Evolutionary conservation across 2,113 vertebrate genomes (phyloP).

Genomic region (Sinosuthora webbiana): DNA sequence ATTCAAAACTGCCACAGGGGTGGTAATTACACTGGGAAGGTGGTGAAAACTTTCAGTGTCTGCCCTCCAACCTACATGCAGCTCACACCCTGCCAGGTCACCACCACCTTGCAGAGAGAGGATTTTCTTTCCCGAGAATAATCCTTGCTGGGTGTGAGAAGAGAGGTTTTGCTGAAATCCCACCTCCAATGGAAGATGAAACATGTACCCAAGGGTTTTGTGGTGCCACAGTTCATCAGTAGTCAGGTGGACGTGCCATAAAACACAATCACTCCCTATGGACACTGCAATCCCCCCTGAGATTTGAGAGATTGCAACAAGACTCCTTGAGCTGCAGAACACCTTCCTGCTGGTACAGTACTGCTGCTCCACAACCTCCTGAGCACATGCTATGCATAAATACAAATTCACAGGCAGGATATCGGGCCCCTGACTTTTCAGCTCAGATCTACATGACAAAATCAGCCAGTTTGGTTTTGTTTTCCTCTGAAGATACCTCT

Average conservation of each 20-base stretch:
- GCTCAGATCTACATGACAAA: not conserved
- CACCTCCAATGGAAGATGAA: not conserved
- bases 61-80: not conserved
- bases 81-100: not conserved
- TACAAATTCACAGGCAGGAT: not conserved
- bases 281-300: not conserved
- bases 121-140: not conserved
- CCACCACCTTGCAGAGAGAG: not conserved
- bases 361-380: not conserved
- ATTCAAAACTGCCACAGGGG: not conserved
- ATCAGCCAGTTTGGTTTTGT: not conserved
- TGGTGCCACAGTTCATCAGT: not conserved
- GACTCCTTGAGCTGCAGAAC: not conserved
- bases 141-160: rapidly evolving
- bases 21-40: not conserved
- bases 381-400: rapidly evolving
- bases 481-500: not conserved
- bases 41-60: not conserved
- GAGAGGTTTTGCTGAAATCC: not conserved
- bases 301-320: not conserved
- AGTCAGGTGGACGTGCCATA: not conserved
- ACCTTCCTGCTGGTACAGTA: not conserved
- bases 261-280: not conserved
- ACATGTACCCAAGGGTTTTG: not conserved
- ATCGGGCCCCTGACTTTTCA: not conserved